A percentile compares a stretch with the other conserved stretches of the same genome.
These are phyloP conservation scores for Drosophila biarmipes DNA, from an alignment of 1,140 invertebrate species.

Conservation along the genomic window DNA sequence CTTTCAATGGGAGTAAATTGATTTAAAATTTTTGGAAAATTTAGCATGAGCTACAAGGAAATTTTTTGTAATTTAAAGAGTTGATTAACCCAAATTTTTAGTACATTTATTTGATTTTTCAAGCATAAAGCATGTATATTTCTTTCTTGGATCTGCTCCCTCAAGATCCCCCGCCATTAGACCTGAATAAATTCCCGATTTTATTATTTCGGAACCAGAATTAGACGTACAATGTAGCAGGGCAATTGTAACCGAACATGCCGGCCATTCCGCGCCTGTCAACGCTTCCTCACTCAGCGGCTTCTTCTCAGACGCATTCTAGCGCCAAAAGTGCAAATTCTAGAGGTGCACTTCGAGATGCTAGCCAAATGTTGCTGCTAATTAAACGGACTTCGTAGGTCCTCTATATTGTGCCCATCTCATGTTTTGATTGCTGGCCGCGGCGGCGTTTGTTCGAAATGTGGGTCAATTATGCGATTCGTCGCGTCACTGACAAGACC, in stretches of 20 bases:
- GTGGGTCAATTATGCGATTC: constrained; percentile 83
- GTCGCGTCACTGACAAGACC: constrained; percentile 66
- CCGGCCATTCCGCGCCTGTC: constrained; percentile 70
- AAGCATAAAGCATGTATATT: too few species aligned
- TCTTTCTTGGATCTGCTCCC: too few species aligned
- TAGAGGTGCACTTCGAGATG: constrained; percentile 33
- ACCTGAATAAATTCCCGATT: too few species aligned
- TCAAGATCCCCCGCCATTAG: too few species aligned
- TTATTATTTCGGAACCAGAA: background rate
- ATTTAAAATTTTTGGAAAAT: too few species aligned
- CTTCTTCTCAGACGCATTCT: constrained; percentile 26
- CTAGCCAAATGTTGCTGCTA: constrained; percentile 66
- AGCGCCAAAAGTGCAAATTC: constrained; percentile 67
- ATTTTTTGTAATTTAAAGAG: too few species aligned
- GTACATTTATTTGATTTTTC: too few species aligned
- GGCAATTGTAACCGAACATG: constrained; percentile 37
- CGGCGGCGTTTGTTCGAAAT: constrained; percentile 58
- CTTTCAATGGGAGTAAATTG: too few species aligned
- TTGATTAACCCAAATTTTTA: too few species aligned
- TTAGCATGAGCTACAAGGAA: too few species aligned
- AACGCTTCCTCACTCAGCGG: constrained; percentile 56
- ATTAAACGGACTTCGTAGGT: constrained; percentile 71
- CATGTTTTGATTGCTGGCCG: constrained; percentile 14
- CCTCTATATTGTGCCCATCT: background rate
- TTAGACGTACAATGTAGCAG: background rate